A percentile compares a stretch with the other conserved stretches of the same genome.
Evolutionary conservation across 2,113 vertebrate species (phyloP).

Genomic region (Hippoglossus stenolepis): DNA sequence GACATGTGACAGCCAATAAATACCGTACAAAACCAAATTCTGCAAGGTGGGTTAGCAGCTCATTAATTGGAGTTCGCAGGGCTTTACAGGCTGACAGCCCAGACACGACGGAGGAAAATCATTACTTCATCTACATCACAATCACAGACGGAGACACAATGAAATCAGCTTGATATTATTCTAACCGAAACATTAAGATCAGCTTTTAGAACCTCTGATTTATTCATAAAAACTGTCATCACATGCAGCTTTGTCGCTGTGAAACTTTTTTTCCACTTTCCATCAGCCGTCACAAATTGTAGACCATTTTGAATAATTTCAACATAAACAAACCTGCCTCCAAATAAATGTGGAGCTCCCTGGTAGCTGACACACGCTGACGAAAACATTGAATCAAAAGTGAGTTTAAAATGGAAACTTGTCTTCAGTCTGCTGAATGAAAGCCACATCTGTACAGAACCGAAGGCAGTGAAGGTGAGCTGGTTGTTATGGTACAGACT

Average conservation of each 20-base stretch:
- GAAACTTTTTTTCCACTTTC: constrained; percentile 35
- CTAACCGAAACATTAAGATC: constrained; percentile 41
- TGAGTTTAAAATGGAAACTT: constrained; percentile 55
- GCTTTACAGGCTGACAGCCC: constrained; percentile 22
- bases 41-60: constrained; percentile 24
- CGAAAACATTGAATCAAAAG: constrained; percentile 56
- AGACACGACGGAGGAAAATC: constrained; percentile 13
- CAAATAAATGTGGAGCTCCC: constrained; percentile 42
- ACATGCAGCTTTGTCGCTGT: constrained; percentile 40
- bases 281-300: constrained; percentile 57
- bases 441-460: constrained; percentile 58
- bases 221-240: constrained; percentile 51
- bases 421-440: constrained; percentile 42
- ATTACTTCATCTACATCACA: constrained; percentile 37
- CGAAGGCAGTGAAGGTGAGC: constrained; percentile 28
- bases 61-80: neutral
- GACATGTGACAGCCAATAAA: constrained; percentile 27
- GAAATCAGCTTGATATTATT: constrained; percentile 26
- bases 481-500: constrained; percentile 18
- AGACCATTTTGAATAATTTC: constrained; percentile 52
- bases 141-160: constrained; percentile 23
- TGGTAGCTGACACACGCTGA: constrained; percentile 53
- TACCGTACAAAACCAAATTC: constrained; percentile 1
- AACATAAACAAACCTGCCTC: constrained; percentile 57
- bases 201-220: constrained; percentile 36